Conservation (phyloP, 2,113 vertebrate species). For the Pluvianellus socialis region DNA sequence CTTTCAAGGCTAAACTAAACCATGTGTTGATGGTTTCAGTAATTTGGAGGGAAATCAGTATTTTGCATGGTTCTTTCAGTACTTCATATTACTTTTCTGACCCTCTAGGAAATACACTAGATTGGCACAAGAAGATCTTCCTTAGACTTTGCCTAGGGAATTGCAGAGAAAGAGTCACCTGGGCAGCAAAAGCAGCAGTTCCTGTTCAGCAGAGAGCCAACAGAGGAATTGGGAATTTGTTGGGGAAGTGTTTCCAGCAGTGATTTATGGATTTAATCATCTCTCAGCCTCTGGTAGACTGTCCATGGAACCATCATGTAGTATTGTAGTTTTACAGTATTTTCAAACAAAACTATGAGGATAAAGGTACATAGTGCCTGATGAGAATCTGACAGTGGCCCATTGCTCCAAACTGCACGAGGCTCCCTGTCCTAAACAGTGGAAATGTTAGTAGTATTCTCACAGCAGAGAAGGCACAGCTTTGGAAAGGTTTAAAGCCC, state of each 20-base stretch:
- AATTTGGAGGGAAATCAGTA: neutral
- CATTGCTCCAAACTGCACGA: neutral
- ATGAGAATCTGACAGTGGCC: neutral
- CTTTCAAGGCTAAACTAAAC: neutral
- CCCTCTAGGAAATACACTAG: neutral
- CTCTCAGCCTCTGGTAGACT: neutral
- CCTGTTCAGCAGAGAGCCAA: neutral
- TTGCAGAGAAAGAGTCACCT: neutral
- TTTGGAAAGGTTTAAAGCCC: neutral
- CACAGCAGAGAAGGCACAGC: neutral
- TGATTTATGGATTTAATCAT: neutral
- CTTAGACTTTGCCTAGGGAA: neutral
- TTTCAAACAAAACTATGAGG: neutral
- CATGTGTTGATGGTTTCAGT: neutral
- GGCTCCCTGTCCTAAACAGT: neutral
- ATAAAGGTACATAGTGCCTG: neutral
- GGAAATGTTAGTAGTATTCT: neutral
- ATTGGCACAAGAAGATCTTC: neutral
- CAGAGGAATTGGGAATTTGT: neutral
- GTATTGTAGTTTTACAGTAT: neutral
- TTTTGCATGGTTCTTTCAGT: neutral
- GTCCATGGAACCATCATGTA: neutral
- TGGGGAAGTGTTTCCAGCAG: neutral
- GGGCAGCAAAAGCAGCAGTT: neutral
- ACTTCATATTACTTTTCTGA: neutral